Evolutionary conservation across 1,140 invertebrate species (phyloP).

Genomic region (Venustaconcha ellipsiformis): DNA sequence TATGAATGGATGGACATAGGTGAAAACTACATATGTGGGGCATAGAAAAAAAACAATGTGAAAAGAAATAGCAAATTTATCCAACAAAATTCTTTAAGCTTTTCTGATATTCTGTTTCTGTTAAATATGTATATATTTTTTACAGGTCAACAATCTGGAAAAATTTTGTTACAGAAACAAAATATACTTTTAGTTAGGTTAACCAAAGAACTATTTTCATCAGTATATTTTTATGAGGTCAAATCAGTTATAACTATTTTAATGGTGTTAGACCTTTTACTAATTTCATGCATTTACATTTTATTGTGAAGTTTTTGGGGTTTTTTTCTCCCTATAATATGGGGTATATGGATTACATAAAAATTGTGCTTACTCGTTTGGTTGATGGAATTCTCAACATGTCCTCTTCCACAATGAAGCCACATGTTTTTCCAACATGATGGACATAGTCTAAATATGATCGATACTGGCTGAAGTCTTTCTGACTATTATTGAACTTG

Average conservation of each 20-base stretch:
- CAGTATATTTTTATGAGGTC: neutral
- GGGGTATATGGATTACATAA: neutral
- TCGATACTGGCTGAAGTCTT: slow-evolving; percentile 73
- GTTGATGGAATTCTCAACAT: slow-evolving; percentile 95
- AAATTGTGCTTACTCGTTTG: slow-evolving; percentile 72
- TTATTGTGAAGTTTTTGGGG: neutral
- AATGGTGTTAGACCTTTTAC: too few species aligned
- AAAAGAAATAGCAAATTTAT: too few species aligned
- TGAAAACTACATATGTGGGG: too few species aligned
- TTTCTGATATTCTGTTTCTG: too few species aligned
- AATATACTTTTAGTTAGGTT: neutral
- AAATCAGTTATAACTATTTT: neutral
- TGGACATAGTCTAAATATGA: slow-evolving; percentile 87
- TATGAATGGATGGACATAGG: too few species aligned
- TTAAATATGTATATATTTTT: too few species aligned
- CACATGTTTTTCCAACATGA: slow-evolving; percentile 79
- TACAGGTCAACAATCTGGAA: too few species aligned
- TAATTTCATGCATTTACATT: neutral
- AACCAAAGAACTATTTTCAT: neutral
- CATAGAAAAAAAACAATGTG: too few species aligned
- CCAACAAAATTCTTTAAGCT: too few species aligned
- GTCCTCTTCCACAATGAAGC: slow-evolving; percentile 83
- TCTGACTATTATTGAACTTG: slow-evolving; percentile 73
- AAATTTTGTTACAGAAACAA: neutral
- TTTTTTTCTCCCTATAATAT: too few species aligned